Percentiles rank a stretch among this genome's conserved stretches.
Conservation (phyloP, 2,888 invertebrate genomes). For the Melanchra persicariae region DNA sequence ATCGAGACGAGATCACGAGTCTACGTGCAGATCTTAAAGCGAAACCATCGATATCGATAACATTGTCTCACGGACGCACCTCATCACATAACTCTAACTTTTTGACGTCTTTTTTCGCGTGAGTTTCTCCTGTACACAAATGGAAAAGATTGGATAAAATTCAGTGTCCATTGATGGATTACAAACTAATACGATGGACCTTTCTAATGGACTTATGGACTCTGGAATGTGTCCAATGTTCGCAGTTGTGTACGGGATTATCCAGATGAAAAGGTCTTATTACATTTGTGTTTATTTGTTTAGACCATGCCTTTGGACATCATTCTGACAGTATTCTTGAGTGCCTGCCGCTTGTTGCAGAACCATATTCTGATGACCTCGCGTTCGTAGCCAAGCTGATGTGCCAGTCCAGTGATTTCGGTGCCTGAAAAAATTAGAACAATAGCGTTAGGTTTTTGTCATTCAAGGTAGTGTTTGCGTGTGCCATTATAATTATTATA, state of each 20-base stretch:
- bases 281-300: conserved; percentile 61
- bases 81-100: conserved; percentile 68
- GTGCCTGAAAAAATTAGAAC: conserved; percentile 93
- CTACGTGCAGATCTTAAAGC: conserved; percentile 77
- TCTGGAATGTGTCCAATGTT: conserved; percentile 39
- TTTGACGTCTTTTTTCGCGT: conserved; percentile 40
- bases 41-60: conserved; percentile 74
- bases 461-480: too few relatives aligned
- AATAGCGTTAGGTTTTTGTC: conserved; percentile 40
- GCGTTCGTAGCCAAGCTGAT: conserved; percentile 98
- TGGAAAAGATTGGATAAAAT: conserved; percentile 45
- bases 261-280: background rate
- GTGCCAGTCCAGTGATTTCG: conserved; percentile 98
- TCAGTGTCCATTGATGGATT: conserved; percentile 57
- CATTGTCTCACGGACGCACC: conserved; percentile 68
- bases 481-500: conserved; percentile 12
- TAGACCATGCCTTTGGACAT: conserved; percentile 97
- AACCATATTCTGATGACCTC: conserved; percentile 99
- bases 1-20: conserved; percentile 73
- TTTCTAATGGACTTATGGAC: conserved; percentile 57
- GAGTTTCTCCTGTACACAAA: conserved; percentile 50
- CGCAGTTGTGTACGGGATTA: conserved; percentile 46
- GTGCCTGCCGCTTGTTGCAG: conserved; percentile 99
- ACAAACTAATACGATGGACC: conserved; percentile 56
- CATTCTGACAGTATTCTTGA: conserved; percentile 99